These are phyloP conservation scores for Leptinotarsa haldemani DNA, from an alignment of 2,888 invertebrate species.

Conservation along the genomic window DNA sequence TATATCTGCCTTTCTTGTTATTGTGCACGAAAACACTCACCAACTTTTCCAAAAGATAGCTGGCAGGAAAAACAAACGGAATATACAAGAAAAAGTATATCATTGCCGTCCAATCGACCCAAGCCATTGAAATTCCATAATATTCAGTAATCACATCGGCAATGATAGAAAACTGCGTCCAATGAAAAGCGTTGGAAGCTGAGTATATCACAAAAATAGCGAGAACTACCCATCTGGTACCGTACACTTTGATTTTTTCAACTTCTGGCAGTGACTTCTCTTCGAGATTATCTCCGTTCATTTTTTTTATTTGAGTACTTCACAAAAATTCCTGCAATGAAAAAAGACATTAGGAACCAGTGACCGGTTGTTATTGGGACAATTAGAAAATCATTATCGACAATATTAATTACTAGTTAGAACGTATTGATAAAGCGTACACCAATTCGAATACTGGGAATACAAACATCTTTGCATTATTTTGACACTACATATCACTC, in stretches of 20 bases:
- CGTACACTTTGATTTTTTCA: slow-evolving; percentile 58
- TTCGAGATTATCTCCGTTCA: not conserved
- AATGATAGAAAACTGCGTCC: slow-evolving; percentile 97
- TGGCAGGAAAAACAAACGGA: slow-evolving; percentile 96
- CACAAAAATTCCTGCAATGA: not conserved
- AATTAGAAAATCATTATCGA: not conserved
- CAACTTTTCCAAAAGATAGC: slow-evolving; percentile 93
- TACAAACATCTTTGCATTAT: too few species aligned
- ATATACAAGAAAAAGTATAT: slow-evolving; percentile 98
- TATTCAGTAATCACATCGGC: slow-evolving; percentile 83
- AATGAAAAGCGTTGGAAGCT: slow-evolving; percentile 93
- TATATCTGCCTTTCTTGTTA: too few species aligned
- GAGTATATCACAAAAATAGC: slow-evolving; percentile 90
- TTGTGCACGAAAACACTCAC: slow-evolving; percentile 70
- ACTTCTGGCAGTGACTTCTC: not conserved
- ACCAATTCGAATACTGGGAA: not conserved
- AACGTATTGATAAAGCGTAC: not conserved
- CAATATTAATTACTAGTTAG: not conserved
- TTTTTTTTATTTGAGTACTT: not conserved
- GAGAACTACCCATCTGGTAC: slow-evolving; percentile 86
- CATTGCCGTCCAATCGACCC: slow-evolving; percentile 97
- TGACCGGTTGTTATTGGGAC: not conserved
- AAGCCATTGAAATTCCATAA: slow-evolving; percentile 77
- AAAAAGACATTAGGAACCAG: not conserved
- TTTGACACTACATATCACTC: too few species aligned